A percentile compares a stretch with the other conserved stretches of the same genome.
Evolutionary conservation across 2,888 invertebrate species (phyloP).

Genomic region (Drosophila vallismaia): DNA sequence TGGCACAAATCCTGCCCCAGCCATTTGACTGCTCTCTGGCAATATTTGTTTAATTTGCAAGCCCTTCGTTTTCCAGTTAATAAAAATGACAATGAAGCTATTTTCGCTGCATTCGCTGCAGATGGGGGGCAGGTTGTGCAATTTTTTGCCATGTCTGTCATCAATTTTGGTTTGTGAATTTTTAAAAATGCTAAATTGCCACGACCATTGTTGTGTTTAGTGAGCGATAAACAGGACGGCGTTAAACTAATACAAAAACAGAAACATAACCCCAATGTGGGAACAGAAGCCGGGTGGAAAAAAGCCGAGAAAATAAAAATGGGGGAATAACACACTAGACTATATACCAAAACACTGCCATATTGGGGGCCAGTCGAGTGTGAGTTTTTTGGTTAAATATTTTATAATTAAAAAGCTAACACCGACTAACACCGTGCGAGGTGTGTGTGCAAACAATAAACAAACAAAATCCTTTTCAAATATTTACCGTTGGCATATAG

Average conservation of each 20-base stretch:
- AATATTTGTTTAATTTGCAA: slow-evolving; percentile 78
- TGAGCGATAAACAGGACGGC: slow-evolving; percentile 59
- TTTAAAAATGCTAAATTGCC: slow-evolving; percentile 74
- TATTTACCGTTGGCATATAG: slow-evolving; percentile 81
- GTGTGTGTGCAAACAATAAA: slow-evolving; percentile 82
- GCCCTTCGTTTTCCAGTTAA: slow-evolving; percentile 65
- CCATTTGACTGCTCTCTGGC: slow-evolving; percentile 66
- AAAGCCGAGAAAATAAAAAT: slow-evolving; percentile 40
- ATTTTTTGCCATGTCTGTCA: slow-evolving; percentile 52
- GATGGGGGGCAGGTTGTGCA: slow-evolving; percentile 9
- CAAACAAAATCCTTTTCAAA: slow-evolving; percentile 83
- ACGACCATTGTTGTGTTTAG: slow-evolving; percentile 74
- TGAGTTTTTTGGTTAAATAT: slow-evolving; percentile 82
- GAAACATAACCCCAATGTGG: background rate
- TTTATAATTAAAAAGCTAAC: slow-evolving; percentile 84
- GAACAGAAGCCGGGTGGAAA: slow-evolving; percentile 1
- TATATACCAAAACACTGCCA: slow-evolving; percentile 21
- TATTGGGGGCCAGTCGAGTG: slow-evolving; percentile 62
- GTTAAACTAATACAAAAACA: slow-evolving; percentile 47
- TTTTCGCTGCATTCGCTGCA: slow-evolving; percentile 36
- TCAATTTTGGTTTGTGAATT: slow-evolving; percentile 75
- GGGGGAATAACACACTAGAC: slow-evolving; percentile 40
- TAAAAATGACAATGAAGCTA: slow-evolving; percentile 76
- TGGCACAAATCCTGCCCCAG: slow-evolving; percentile 66
- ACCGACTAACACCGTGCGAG: slow-evolving; percentile 80